Base-by-base conservation (phyloP, 2,113 vertebrate genomes). In the Pristiophorus japonicus region DNA sequence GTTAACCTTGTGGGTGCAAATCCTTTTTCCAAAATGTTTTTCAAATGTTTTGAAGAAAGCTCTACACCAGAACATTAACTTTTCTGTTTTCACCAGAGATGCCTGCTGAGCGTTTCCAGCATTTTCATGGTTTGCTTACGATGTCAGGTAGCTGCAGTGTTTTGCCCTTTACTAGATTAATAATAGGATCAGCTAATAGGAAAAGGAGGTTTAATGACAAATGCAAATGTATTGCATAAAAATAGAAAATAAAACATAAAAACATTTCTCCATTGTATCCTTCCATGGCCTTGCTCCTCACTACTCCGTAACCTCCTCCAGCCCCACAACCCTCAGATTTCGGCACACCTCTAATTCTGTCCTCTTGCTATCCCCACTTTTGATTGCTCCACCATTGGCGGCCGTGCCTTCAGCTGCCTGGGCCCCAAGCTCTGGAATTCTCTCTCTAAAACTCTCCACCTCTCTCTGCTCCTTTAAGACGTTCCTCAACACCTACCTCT, bases 191-290 rank as follows among this genome's bases (percentile, higher is more conserved):
- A 18, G 38, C 14, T 42, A 42, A 81, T 42, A 42, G 16, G 78
- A 81, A 20, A 5, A 20, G 42, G 18, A 81, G 38, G n/a, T 18
- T 73, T 73, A 10, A 73, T 70, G 67, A 70, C 24, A 70, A 70
- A 27, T 70, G 67, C 67, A 20, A 30, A 30, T 70, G 27, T 27
- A 70, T 34, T 73, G 70, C 70, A 73, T 73, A 73, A 73, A 34
- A 95, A 96, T 91, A 85, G 34, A 96, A 96, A 95, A 96, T 18
- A 45, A 11, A 55, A 90, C 5, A 2, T 24, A 90, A 8, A 90
- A 47, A 90, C 42, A 42, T 90, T 45, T n/a, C n/a, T 59, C 7
- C 70, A 73, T 34, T 73, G 27, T 73, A 34, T 73, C 70, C 70
- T 22, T 24, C 66, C 66, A 24, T 22, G 20, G 20, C 20, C 20